These are phyloP conservation scores for Leptonema lineaticorne DNA, from an alignment of 1,140 invertebrate genomes.

Conservation along the genomic window DNA sequence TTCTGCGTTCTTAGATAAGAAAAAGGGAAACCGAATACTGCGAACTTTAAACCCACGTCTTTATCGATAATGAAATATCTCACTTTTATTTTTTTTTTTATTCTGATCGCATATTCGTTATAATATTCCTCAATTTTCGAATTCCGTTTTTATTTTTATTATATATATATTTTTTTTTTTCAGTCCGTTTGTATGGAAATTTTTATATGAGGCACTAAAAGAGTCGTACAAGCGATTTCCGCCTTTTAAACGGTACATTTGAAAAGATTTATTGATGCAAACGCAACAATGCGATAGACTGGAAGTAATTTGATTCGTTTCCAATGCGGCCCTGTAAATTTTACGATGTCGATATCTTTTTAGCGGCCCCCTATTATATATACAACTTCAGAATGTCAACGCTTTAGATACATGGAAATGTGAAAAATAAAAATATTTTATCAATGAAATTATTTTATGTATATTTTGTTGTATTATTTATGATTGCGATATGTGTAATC, in stretches of 20 bases:
- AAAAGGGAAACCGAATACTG: constrained; percentile 6
- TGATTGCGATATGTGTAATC: too few species aligned
- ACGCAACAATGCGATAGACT: constrained; percentile 37
- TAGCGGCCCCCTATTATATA: background rate
- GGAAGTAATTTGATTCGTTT: constrained; percentile 37
- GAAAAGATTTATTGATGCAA: constrained; percentile 41
- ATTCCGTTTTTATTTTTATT: too few species aligned
- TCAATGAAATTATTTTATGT: background rate
- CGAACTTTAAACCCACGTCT: constrained; percentile 9
- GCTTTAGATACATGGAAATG: too few species aligned
- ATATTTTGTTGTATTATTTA: background rate
- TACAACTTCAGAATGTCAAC: too few species aligned
- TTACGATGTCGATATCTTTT: background rate
- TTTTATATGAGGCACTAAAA: too few species aligned
- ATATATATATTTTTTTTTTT: too few species aligned
- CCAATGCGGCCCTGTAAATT: constrained; percentile 18
- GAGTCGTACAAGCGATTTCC: constrained; percentile 4
- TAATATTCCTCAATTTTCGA: too few species aligned
- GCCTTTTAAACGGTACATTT: constrained; percentile 20
- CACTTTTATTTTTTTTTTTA: too few species aligned
- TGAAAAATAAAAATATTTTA: too few species aligned
- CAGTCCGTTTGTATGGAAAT: too few species aligned
- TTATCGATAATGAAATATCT: too few species aligned
- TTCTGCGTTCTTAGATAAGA: background rate
- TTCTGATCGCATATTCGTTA: too few species aligned